These are phyloP conservation scores for Eremobia ochroleuca DNA, from an alignment of 2,888 invertebrate species.

Conservation along the genomic window DNA sequence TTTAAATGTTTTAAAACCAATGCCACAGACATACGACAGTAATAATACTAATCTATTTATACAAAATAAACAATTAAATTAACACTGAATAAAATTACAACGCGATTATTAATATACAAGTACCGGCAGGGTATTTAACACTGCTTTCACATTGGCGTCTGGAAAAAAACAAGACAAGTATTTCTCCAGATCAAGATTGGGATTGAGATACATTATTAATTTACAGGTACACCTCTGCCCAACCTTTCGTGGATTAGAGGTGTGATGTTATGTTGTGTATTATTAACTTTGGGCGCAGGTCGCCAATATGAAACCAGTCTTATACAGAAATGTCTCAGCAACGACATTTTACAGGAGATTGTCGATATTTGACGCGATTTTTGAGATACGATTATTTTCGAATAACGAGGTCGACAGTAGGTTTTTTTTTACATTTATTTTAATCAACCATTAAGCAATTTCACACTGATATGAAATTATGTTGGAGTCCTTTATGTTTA, in stretches of 20 bases:
- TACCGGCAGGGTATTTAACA: constrained; percentile 46
- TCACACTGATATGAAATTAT: not conserved
- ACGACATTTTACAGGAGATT: not conserved
- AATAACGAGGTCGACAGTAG: constrained; percentile 4
- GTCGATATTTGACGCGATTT: not conserved
- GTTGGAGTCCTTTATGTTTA: constrained; percentile 13
- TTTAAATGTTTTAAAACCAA: constrained; percentile 48
- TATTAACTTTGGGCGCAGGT: not conserved
- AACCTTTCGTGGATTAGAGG: too few relatives aligned
- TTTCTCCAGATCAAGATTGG: not conserved
- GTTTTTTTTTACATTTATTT: not conserved
- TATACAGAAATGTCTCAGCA: not conserved
- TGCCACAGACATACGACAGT: constrained; percentile 37
- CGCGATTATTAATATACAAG: constrained; percentile 52
- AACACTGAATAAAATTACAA: constrained; percentile 40
- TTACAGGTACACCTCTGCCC: not conserved
- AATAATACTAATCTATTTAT: constrained; percentile 58
- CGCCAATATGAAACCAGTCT: constrained; percentile 14
- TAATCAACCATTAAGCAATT: constrained; percentile 20
- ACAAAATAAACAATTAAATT: constrained; percentile 62
- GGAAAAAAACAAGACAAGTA: not conserved
- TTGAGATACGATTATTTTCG: constrained; percentile 13
- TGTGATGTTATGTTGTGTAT: not conserved
- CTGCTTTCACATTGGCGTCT: constrained; percentile 9
- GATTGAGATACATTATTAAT: not conserved